phyloP scores from a whole-genome alignment of 2,888 invertebrate genomes.

The Latheticus oryzae region DNA sequence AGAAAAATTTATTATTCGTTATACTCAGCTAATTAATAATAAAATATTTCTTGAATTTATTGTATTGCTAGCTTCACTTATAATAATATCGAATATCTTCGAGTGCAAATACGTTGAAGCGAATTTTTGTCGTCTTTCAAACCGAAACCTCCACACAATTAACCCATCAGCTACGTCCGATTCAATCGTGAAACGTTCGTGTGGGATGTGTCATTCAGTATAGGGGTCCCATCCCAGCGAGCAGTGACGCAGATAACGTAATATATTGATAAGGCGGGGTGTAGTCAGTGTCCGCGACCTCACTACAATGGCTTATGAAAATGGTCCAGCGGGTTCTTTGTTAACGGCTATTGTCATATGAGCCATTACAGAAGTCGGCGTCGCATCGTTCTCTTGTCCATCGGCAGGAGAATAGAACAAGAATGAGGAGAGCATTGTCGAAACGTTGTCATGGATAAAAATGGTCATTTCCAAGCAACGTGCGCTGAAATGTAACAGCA shows the following conservation, averaged over 20 bases:
- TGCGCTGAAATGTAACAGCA: conserved; percentile 61
- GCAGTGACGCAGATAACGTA: conserved; percentile 51
- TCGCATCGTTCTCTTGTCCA: conserved; percentile 48
- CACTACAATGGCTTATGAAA: conserved; percentile 64
- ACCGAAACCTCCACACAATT: no score
- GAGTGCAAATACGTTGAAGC: no score
- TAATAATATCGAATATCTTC: no score
- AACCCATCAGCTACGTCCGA: no score
- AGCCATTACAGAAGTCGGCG: conserved; percentile 62
- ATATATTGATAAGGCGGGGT: conserved; percentile 58
- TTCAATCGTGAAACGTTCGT: no score
- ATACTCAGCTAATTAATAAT: no score
- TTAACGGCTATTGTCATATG: conserved; percentile 64
- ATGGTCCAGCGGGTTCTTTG: conserved; percentile 65
- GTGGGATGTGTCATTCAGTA: no score
- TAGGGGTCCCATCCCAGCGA: no score
- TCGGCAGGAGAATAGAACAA: conserved; percentile 58
- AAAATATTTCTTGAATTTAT: no score
- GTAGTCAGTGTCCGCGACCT: conserved; percentile 57
- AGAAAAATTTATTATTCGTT: no score
- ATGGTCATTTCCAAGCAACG: conserved; percentile 61
- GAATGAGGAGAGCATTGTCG: conserved; percentile 61
- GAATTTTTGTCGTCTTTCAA: no score
- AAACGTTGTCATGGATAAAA: conserved; percentile 63
- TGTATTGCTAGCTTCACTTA: no score